Conservation (phyloP, 2,888 invertebrate genomes). For the Synergus japonicus region DNA sequence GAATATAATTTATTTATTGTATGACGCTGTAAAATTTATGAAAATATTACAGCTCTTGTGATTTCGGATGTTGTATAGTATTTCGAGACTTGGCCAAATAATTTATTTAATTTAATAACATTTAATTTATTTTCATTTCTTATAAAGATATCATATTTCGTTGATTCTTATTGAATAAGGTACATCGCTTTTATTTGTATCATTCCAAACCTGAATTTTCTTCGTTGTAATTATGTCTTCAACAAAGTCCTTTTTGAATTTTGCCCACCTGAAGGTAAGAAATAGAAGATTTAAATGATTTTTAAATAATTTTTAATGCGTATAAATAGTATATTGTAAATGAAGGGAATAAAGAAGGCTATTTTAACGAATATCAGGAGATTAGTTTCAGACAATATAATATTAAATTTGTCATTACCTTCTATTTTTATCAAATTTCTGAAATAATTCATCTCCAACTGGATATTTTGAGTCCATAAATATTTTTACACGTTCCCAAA, state of each 20-base stretch:
- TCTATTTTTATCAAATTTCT: constrained; percentile 79
- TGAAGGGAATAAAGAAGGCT: no score
- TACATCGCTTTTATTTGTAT: constrained; percentile 82
- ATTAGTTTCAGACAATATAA: no score
- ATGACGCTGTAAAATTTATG: no score
- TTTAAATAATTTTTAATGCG: no score
- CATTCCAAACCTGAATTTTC: constrained; percentile 78
- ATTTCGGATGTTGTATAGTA: no score
- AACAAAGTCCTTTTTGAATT: constrained; percentile 79
- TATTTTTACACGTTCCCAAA: constrained; percentile 82
- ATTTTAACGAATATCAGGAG: no score
- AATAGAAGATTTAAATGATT: constrained; percentile 13
- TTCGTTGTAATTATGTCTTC: constrained; percentile 77
- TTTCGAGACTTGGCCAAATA: no score
- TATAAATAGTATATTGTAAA: no score
- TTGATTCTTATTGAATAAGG: constrained; percentile 83
- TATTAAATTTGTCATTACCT: constrained; percentile 61
- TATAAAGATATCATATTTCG: constrained; percentile 66
- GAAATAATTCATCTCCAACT: constrained; percentile 80
- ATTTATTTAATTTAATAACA: no score
- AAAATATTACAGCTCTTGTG: no score
- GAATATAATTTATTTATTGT: background rate
- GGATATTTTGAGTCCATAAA: constrained; percentile 82
- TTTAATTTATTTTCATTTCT: background rate
- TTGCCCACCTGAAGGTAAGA: constrained; percentile 77